Percentiles rank a stretch among this genome's conserved stretches.
phyloP scores from a whole-genome alignment of 2,113 vertebrate genomes.

The Petaurus breviceps region DNA sequence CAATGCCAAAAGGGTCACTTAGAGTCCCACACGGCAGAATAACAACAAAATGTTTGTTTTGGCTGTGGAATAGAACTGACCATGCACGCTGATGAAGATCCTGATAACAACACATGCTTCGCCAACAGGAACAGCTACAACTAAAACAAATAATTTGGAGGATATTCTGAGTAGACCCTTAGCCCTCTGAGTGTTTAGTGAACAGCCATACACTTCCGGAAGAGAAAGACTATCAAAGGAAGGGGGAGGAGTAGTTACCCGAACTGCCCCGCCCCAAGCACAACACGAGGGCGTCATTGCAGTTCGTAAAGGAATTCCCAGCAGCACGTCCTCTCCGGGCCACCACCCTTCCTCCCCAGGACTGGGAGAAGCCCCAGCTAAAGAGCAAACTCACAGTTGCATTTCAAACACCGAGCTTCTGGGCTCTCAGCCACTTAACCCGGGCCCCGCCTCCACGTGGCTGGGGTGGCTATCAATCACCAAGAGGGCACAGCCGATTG shows the following conservation, averaged over 20 bases:
- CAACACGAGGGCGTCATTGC: too few species aligned
- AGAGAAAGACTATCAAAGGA: not conserved
- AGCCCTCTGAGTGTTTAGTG: too few species aligned
- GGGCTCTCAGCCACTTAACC: not conserved
- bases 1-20: too few species aligned
- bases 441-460: not conserved
- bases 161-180: not conserved
- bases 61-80: not conserved
- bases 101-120: too few species aligned
- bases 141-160: not conserved
- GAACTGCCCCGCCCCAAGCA: too few species aligned
- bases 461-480: not conserved
- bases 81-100: not conserved
- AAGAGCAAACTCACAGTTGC: not conserved
- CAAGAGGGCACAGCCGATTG: not conserved
- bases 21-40: not conserved
- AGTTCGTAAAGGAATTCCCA: not conserved
- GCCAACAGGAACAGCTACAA: not conserved
- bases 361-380: not conserved
- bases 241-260: too few species aligned
- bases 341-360: not conserved
- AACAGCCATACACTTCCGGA: not conserved
- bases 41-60: not conserved
- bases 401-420: not conserved
- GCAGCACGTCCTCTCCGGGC: not conserved